Conservation (phyloP, 2,797 vertebrate genomes). For the Rallus crepitans region DNA sequence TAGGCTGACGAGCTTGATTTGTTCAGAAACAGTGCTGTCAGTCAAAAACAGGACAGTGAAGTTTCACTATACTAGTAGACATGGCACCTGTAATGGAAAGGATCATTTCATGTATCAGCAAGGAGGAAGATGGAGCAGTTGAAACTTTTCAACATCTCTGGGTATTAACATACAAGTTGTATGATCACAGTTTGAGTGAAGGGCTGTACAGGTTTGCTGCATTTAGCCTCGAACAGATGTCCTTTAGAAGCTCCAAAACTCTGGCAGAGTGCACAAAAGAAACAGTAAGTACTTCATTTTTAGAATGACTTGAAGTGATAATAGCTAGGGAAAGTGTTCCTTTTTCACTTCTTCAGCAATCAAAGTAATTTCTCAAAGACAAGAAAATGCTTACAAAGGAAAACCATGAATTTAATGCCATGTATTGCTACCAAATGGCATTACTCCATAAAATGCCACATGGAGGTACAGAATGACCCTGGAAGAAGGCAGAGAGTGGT, state of each 20-base stretch:
- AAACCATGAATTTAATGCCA: background rate
- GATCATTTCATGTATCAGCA: background rate
- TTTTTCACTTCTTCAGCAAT: background rate
- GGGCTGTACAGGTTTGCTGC: background rate
- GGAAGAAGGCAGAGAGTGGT: background rate
- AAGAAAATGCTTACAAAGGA: constrained; percentile 9
- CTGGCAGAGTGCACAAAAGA: background rate
- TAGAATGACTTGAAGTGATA: background rate
- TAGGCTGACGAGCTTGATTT: background rate
- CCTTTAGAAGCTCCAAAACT: background rate
- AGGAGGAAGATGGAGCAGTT: background rate
- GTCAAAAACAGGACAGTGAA: background rate
- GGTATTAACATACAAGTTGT: background rate
- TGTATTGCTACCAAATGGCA: background rate
- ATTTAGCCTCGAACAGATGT: background rate
- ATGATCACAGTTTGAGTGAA: background rate
- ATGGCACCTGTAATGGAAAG: background rate
- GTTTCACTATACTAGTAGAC: background rate
- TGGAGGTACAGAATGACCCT: background rate
- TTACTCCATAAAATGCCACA: background rate
- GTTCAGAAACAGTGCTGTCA: background rate
- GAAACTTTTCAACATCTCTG: background rate
- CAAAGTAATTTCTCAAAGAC: background rate
- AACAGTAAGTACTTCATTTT: background rate
- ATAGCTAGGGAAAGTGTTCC: background rate